Base-by-base conservation (phyloP, 2,888 invertebrate species). In the Thera obeliscata region DNA sequence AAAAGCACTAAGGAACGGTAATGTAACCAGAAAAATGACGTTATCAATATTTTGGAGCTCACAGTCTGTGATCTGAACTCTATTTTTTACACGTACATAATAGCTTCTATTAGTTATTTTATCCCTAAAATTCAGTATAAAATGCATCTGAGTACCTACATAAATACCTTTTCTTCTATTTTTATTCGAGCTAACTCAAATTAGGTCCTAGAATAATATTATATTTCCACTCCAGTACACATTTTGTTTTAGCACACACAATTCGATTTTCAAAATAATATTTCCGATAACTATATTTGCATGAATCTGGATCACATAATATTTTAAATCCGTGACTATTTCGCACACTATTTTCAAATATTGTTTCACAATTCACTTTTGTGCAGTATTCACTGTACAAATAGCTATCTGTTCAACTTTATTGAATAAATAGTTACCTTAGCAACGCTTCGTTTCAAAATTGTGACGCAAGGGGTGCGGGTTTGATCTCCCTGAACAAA, bases 281-380 rank as follows among this genome's bases (percentile, higher is more conserved):
- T 56, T 66, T 54, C 38, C 46, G 43, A 43, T 63, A 49, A 46
- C 11, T 33, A 38, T 55, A 71, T 61, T 64, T 58, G 50, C 63
- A 61, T 66, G 63, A 54, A 66, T 70, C 70, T 57, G 62, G 57
- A 12, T 52, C 22, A 7, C 66, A 35, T 22, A 6, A 12, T 48
- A 56, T 63, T 67, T 56, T 57, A 70, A 66, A 52, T 43, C 57
- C 67, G 69, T 60, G 61, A 56, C 50, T 68, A 55, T 71, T 61
- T 62, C 65, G 63, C 52, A 50, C 62, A 54, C 49, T 60, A n/a
- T 55, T 66, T 56, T 57, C 54, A 62, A 48, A 50, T 64, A 48
- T 63, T 55, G 49, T 65, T 56, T 52, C 46, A 46, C 43, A 9
- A 3, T 46, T 46, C 43, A 46, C 9, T 46, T 46, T 46, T 2